A percentile compares a stretch with the other conserved stretches of the same genome.
These are phyloP conservation scores for Rachycentron canadum DNA, from an alignment of 2,797 vertebrate species.

Conservation along the genomic window DNA sequence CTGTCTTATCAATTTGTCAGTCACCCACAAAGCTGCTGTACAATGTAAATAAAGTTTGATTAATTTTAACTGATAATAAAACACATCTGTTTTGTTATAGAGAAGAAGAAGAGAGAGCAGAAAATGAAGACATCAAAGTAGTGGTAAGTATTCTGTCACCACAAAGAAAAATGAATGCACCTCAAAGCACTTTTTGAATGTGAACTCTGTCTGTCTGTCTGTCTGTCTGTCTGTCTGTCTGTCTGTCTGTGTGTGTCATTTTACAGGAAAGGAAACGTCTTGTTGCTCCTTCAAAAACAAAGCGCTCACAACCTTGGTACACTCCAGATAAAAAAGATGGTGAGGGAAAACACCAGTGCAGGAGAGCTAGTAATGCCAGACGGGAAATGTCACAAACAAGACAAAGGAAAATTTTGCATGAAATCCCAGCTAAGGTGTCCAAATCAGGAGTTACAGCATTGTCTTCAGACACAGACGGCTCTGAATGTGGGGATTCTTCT, in stretches of 20 bases:
- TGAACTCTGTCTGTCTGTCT: slow-evolving; percentile 17
- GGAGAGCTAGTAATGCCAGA: neutral
- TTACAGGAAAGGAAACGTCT: slow-evolving; percentile 65
- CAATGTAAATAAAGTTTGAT: neutral
- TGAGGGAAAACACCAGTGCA: neutral
- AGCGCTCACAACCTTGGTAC: slow-evolving; percentile 27
- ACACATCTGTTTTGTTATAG: slow-evolving; percentile 52
- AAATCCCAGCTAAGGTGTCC: neutral
- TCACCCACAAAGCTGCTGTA: neutral
- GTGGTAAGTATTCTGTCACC: slow-evolving; percentile 74
- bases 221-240: slow-evolving; percentile 24
- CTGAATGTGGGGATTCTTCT: neutral
- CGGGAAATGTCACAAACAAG: neutral
- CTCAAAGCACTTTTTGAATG: neutral
- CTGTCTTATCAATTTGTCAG: neutral
- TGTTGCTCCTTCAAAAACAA: slow-evolving; percentile 40
- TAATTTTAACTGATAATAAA: neutral
- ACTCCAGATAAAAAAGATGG: neutral
- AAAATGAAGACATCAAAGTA: slow-evolving; percentile 71
- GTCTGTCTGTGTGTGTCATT: slow-evolving; percentile 8
- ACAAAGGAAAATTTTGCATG: accelerated
- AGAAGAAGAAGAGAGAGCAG: slow-evolving; percentile 44
- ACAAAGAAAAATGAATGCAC: neutral
- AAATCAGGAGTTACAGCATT: accelerated
- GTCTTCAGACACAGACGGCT: neutral